Evolutionary conservation across 2,888 invertebrate genomes (phyloP), one percentile per base, ranked within the genome.

Genomic region (Caenorhabditis uteleia): DNA sequence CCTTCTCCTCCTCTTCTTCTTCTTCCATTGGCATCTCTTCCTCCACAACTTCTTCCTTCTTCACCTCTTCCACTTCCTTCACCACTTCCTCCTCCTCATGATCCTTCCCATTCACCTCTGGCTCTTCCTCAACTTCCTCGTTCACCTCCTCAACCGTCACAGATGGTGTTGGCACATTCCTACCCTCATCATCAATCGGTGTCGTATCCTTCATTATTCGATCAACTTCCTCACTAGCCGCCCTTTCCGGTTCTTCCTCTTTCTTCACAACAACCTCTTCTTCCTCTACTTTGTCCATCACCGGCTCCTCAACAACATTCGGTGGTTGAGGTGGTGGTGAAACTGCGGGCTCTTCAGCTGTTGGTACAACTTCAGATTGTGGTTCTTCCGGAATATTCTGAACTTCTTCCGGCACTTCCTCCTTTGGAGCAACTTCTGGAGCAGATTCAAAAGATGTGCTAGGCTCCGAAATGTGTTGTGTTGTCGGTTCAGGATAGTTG

Each of bases 181-280:
- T 34, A 59, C 43, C 25, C 8, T 42, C 5, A 5, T 6, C 23
- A 10, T 48, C 50, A 10, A 23, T 23, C 25, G 31, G 31, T 26
- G 34, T 48, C 31, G 55, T 38, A 12, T 50, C 49, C 21, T n/a
- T 40, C 20, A 43, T 43, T 16, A 45, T 42, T 3, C 43, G 16
- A 14, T 23, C 23, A 14, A 43, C 27, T 27, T 40, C 34, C n/a
- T 57, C 43, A 42, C 31, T 42, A 12, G 62, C 53, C 39, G 34
- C 61, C 2, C 43, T 25, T 34, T 54, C 46, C 46, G 31, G 42
- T 26, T 65, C 47, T 49, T 62, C 47, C 47, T 33, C 34, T 20
- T 36, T 39, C 31, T 38, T 27, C 16, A 27, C 26, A 34, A 16
- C 27, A 20, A 31, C 21, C 14, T 38, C 23, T 2, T 46, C 42